Percentiles rank a stretch among this genome's conserved stretches.
Conservation (phyloP, 2,888 invertebrate genomes). For the Drosophila subsilvestris region DNA sequence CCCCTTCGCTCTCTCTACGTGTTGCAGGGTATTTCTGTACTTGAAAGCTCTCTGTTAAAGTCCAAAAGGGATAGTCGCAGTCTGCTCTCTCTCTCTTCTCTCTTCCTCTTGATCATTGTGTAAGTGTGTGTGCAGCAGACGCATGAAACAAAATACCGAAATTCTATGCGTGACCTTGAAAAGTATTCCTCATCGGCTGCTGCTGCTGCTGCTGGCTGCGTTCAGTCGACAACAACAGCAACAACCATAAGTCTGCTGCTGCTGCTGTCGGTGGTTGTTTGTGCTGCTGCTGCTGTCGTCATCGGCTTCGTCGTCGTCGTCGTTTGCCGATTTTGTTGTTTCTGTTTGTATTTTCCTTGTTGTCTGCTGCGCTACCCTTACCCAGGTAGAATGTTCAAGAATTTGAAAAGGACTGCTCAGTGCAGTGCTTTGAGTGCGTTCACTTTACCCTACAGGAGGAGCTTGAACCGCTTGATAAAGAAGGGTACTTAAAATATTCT, state of each 20-base stretch:
- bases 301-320: constrained; percentile 45
- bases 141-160: constrained; percentile 79
- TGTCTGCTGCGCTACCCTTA: constrained; percentile 60
- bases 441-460: too few species aligned
- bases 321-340: constrained; percentile 52
- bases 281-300: constrained; percentile 33
- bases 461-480: too few species aligned
- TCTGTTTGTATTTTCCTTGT: constrained; percentile 75
- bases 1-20: too few species aligned
- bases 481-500: too few species aligned
- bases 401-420: not conserved
- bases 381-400: not conserved
- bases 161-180: constrained; percentile 83
- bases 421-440: too few species aligned
- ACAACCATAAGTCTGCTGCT: constrained; percentile 36
- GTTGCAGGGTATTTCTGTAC: constrained; percentile 39
- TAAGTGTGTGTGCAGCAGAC: constrained; percentile 70
- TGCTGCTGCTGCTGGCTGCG: constrained; percentile 45
- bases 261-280: constrained; percentile 43
- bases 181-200: constrained; percentile 77
- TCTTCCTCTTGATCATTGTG: constrained; percentile 12
- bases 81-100: constrained; percentile 23
- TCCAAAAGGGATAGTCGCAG: constrained; percentile 68
- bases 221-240: constrained; percentile 42
- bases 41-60: constrained; percentile 63